Evolutionary conservation across 2,888 invertebrate genomes (phyloP).

Genomic region (Tinea semifulvella): DNA sequence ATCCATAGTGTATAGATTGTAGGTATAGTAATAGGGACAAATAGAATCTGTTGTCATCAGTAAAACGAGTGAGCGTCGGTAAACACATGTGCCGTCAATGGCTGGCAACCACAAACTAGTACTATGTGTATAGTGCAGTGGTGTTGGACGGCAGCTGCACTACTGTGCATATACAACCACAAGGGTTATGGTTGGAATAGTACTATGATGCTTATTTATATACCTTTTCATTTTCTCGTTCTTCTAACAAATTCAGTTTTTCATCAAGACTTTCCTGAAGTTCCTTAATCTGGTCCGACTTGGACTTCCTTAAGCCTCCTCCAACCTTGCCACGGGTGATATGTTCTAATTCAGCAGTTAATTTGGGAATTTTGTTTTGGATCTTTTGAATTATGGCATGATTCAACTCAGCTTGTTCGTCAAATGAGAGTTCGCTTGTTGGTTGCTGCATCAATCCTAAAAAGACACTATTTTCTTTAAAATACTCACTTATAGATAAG

Average conservation of each 20-base stretch:
- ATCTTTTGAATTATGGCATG: conserved; percentile 45
- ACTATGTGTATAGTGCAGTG: too few relatives aligned
- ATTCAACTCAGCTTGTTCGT: conserved; percentile 53
- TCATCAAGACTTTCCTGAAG: conserved; percentile 42
- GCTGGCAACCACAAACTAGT: too few relatives aligned
- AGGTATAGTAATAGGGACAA: not conserved
- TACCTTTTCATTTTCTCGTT: conserved; percentile 50
- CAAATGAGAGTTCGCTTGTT: conserved; percentile 42
- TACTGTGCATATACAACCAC: too few relatives aligned
- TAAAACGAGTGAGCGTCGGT: too few relatives aligned
- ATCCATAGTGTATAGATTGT: too few relatives aligned
- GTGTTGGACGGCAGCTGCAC: too few relatives aligned
- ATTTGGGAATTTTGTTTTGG: conserved; percentile 38
- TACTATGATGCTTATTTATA: too few relatives aligned
- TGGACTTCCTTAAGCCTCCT: conserved; percentile 24
- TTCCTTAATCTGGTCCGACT: conserved; percentile 34
- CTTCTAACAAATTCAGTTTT: conserved; percentile 39
- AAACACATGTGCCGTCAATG: too few relatives aligned
- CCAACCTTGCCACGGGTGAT: conserved; percentile 22
- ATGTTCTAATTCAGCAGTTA: conserved; percentile 36
- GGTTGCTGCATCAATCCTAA: conserved; percentile 48
- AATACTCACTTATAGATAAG: too few relatives aligned
- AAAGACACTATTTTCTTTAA: too few relatives aligned
- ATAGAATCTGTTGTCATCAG: too few relatives aligned
- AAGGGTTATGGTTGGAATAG: too few relatives aligned